Percentiles rank a stretch among this genome's conserved stretches.
These are phyloP conservation scores for Camarhynchus parvulus DNA, from an alignment of 2,113 vertebrate genomes.

Conservation along the genomic window DNA sequence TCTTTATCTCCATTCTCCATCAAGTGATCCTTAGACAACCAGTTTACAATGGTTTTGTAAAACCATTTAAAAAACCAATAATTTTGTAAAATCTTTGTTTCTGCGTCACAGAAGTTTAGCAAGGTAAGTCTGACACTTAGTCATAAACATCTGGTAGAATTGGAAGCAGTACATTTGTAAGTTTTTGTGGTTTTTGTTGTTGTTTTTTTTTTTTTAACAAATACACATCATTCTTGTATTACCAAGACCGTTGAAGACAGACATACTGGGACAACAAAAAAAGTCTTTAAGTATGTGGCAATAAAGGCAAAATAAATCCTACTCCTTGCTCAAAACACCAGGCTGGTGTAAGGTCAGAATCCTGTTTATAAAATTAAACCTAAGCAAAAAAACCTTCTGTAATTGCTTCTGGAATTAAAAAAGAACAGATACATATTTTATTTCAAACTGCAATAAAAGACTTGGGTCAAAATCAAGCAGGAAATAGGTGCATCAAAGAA, in stretches of 20 bases:
- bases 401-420: constrained; percentile 34
- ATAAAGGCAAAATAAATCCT: background rate
- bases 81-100: background rate
- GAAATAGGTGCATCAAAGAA: constrained; percentile 55
- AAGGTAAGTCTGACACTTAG: background rate
- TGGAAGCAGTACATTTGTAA: background rate
- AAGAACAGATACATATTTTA: constrained; percentile 28
- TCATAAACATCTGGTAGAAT: background rate
- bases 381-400: background rate
- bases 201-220: background rate
- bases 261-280: background rate
- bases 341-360: background rate
- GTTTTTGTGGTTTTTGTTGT: background rate
- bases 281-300: background rate
- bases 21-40: background rate
- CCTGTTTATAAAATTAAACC: background rate
- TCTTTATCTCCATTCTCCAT: background rate
- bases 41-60: background rate
- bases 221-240: background rate
- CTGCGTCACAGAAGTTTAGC: background rate
- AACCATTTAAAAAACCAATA: no score
- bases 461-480: constrained; percentile 58
- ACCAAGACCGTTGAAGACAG: background rate
- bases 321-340: background rate
- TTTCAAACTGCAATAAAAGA: constrained; percentile 28